These are phyloP conservation scores for Brachyalestes nurse DNA, from an alignment of 2,797 vertebrate genomes.

Conservation along the genomic window DNA sequence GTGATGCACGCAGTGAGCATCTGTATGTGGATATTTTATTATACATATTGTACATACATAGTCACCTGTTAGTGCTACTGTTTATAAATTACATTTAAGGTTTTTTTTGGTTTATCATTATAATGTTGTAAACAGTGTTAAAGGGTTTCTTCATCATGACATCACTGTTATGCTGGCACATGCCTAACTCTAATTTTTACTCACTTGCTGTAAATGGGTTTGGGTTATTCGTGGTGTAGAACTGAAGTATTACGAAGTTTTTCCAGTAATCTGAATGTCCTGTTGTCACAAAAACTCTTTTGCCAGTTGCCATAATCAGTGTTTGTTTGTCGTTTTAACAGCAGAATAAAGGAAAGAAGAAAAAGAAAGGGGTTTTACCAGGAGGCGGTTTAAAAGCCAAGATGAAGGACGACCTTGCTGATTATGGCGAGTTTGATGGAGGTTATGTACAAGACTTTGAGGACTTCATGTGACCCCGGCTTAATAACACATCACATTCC, in stretches of 20 bases:
- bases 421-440: constrained; percentile 85
- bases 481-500: constrained; percentile 50
- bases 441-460: constrained; percentile 88
- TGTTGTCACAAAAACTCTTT: not conserved
- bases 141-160: too few species aligned
- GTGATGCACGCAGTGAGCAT: too few species aligned
- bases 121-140: too few species aligned
- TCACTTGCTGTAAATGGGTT: too few species aligned
- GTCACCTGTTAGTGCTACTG: too few species aligned
- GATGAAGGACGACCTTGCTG: constrained; percentile 87
- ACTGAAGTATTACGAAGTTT: not conserved
- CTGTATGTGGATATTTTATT: too few species aligned
- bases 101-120: too few species aligned
- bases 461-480: constrained; percentile 88
- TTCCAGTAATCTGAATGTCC: not conserved
- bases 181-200: too few species aligned
- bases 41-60: too few species aligned
- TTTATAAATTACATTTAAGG: too few species aligned
- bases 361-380: constrained; percentile 87
- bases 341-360: constrained; percentile 90
- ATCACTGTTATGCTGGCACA: too few species aligned
- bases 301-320: not conserved
- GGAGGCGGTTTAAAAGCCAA: constrained; percentile 88
- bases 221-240: not conserved
- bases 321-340: constrained; percentile 42